Base-by-base conservation (phyloP, 2,888 invertebrate species). In the Magallana nippona region DNA sequence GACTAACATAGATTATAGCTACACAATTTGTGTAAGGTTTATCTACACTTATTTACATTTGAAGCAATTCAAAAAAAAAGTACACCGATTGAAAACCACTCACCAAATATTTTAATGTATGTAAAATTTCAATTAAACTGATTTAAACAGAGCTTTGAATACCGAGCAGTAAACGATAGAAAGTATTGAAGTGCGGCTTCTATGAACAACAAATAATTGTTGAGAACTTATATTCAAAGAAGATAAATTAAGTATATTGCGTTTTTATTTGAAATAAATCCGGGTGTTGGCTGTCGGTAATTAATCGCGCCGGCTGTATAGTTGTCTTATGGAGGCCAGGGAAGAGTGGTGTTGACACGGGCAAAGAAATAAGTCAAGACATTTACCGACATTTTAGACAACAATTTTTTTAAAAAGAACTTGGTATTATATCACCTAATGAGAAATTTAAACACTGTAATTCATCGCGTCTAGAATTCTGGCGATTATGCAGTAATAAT, bases 251-350 rank as follows among this genome's bases (percentile, higher is more conserved):
- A 71, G 71, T 71, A 71, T 71, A 71, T 71, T 27, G 71, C 71
- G 2, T 71, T 71, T 71, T 71, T 71, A 71, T 71, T 71, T 71
- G 71, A 71, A 71, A 71, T 71, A 71, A 71, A 71, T 71, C 71
- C 71, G 71, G 71, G 71, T 71, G 71, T 71, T 71, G 71, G 71
- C 71, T 27, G 15, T 10, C 13, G 71, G 32, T 71, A 71, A 71
- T 71, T 71, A 71, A 71, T 71, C 15, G 71, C 19, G 15, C 27
- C 15, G 17, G 27, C 32, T 71, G 15, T 71, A 71, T 71, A 15
- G 71, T 32, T 32, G 71, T 71, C 32, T 27, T 11, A 71, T 71
- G 15, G 22, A 15, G 71, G 27, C 71, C 71, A 71, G 3, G 32
- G 71, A 71, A 71, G 32, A 71, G 27, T 27, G 27, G 27, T 71